These are phyloP conservation scores for Leptopterna dolabrata DNA, from an alignment of 2,888 invertebrate species.

Conservation along the genomic window DNA sequence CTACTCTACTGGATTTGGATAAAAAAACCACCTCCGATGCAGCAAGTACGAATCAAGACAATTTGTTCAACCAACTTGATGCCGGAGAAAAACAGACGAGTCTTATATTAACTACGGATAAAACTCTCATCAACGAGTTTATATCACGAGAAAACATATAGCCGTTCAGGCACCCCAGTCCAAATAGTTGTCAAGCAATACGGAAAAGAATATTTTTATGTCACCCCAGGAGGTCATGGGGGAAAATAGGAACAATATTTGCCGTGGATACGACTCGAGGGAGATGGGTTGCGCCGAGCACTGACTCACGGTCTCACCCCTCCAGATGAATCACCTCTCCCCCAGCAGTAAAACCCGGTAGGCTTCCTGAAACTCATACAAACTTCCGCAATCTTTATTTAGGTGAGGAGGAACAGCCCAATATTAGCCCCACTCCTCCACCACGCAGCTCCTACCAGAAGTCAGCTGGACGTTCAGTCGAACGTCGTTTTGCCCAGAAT, in stretches of 20 bases:
- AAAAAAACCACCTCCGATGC: too few relatives aligned
- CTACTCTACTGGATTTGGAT: too few relatives aligned
- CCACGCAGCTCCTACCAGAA: neutral
- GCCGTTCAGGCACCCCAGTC: neutral
- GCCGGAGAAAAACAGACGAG: too few relatives aligned
- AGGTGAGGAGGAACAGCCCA: neutral
- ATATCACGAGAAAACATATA: neutral
- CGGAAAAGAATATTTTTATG: neutral
- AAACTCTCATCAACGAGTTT: neutral
- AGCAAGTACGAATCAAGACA: too few relatives aligned
- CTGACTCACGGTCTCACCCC: neutral
- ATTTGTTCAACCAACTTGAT: too few relatives aligned
- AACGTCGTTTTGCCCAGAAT: too few relatives aligned
- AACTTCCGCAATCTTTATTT: neutral
- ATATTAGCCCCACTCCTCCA: neutral
- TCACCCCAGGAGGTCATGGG: conserved; percentile 1
- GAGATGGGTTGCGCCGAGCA: neutral
- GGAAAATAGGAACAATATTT: conserved; percentile 24
- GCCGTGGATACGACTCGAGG: conserved; percentile 31
- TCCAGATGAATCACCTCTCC: neutral
- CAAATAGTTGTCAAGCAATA: neutral
- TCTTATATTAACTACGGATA: too few relatives aligned
- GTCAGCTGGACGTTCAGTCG: too few relatives aligned
- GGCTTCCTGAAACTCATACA: neutral
- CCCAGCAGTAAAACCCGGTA: neutral